Evolutionary conservation across 1,140 invertebrate species (phyloP), one percentile per base, ranked within the genome.

Genomic region (Penaeus indicus): DNA sequence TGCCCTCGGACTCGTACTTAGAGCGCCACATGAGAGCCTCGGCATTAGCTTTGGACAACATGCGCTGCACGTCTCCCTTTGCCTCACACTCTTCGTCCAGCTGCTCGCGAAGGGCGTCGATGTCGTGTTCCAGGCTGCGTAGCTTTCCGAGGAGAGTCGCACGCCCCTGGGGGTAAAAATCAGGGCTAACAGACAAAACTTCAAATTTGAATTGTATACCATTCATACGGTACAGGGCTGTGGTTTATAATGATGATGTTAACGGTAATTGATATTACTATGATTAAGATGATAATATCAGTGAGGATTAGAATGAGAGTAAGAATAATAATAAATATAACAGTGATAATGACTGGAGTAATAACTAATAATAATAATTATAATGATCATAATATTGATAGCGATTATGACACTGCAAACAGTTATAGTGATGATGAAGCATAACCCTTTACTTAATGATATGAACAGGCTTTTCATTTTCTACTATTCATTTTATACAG

Each of bases 51-150:
- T 94, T 94, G 84, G 93, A 93, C 61, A 95, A 91, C 75, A 92
- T 92, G 47, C 93, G 91, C 91, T 93, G 93, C 4, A 94, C 80
- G 78, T 94, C 94, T 54, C 91, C 88, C 85, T 93, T 93, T 47
- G 90, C 92, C 80, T 94, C 93, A 75, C 69, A 64, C 84, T 91
- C 91, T 18, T 89, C 84, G 27, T 90, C 91, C 27, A 91, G 86
- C 80, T 89, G 86, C 84, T 95, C 94, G 25, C 93, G 92, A 67
- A 94, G 91, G 85, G 92, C 90, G 77, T 95, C 95, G 19, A 95
- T 90, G 90, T 95, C 95, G 90, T 94, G 92, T 88, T 94, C 93
- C 72, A 95, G 91, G 92, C 94, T 95, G 77, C 93, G 92, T 91
- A 97, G 98, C 94, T 79, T 87, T 16, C 85, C 85, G 1, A 87